Evolutionary conservation across 2,797 vertebrate genomes (phyloP), one percentile per base, ranked within the genome.

Genomic region (Labroides dimidiatus): DNA sequence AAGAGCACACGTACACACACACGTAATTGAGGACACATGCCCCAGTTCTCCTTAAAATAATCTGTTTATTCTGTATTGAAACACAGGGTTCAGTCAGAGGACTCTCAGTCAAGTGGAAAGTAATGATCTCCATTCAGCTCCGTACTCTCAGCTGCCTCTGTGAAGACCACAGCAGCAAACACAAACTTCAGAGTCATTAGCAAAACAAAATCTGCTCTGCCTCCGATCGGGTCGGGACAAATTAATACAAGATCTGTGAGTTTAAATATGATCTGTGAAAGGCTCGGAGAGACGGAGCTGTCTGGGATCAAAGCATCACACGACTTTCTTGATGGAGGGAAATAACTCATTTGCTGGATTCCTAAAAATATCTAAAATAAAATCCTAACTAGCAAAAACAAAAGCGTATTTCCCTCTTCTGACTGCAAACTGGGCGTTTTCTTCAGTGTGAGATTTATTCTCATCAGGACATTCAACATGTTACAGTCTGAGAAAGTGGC

Each of bases 51-150:
- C 82, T 93, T 94, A 94, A 93, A 93, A 93, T 94, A 94, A 92
- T 93, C 74, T 88, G 84, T 94, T 94, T 93, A 93, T 92, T 93
- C 78, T 85, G 91, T 87, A 91, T 88, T 93, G 85, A 93, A 93
- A 93, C 88, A 88, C 89, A 93, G 84, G 86, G 75, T 88, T 90
- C 77, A 90, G 89, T 92, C 90, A 87, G 83, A 90, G 77, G 81
- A 82, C 76, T 75, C 76, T 82, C 86, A 78, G 79, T 82, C 84
- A 84, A 69, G 87, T 78, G 85, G 88, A 82, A 70, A 78, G 76
- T 75, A 54, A 49, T 71, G 69, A 84, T 87, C 84, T 89, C 68
- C 76, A 64, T 69, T 71, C 76, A 78, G 76, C 77, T 82, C 58
- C 78, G 27, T 37, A 64, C 55, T 50, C 51, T 69, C n/a, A 48